A percentile compares a stretch with the other conserved stretches of the same genome.
Evolutionary conservation across 1,140 invertebrate species (phyloP).

Genomic region (Bombus superbus): DNA sequence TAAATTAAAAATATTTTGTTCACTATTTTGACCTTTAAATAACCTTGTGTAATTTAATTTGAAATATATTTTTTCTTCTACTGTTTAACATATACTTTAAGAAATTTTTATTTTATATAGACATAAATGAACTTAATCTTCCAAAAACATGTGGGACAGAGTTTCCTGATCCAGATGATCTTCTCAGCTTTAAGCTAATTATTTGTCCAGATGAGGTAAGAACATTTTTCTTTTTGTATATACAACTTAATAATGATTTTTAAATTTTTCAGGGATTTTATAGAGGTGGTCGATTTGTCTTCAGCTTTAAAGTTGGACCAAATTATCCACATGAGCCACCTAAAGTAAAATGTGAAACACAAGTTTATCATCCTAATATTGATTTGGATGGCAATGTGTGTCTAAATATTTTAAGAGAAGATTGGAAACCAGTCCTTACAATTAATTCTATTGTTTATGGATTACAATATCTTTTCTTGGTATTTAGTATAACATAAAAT

Average conservation of each 20-base stretch:
- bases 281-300: conserved; percentile 95
- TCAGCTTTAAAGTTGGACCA: conserved; percentile 98
- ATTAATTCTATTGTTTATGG: conserved; percentile 99
- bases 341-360: conserved; percentile 97
- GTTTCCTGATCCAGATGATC: conserved; percentile 97
- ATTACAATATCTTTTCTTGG: conserved; percentile 98
- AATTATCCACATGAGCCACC: conserved; percentile 98
- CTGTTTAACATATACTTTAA: not conserved
- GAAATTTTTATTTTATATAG: conserved; percentile 84
- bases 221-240: not conserved
- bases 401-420: conserved; percentile 97
- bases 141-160: conserved; percentile 98
- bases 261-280: conserved; percentile 92
- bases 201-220: conserved; percentile 97
- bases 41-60: not conserved
- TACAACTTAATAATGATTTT: not conserved
- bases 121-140: conserved; percentile 98
- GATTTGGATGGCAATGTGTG: conserved; percentile 98
- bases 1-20: not conserved
- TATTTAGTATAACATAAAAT: conserved; percentile 81
- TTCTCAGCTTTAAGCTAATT: conserved; percentile 97
- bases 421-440: conserved; percentile 99
- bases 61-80: not conserved
- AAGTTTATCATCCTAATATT: conserved; percentile 98
- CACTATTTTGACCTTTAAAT: not conserved